Evolutionary conservation across 2,797 vertebrate genomes (phyloP), one percentile per base, ranked within the genome.

Genomic region (Tenualosa ilisha): DNA sequence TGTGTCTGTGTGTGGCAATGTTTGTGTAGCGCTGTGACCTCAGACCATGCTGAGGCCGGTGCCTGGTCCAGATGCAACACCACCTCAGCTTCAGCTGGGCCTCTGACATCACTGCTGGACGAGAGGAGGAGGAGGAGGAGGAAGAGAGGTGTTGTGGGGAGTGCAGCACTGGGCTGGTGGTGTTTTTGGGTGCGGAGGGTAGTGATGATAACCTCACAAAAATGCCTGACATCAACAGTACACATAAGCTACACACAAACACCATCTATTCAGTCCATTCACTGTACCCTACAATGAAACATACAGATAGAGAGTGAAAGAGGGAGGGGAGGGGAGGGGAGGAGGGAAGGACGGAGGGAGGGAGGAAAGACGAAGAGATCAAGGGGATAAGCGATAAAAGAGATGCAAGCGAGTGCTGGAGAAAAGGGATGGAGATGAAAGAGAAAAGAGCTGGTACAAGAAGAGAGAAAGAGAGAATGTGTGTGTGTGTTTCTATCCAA

Each of bases 321-420:
- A 26, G 31, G 40, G 68, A 75, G 37, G 26, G 65, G 12, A 75
- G 37, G 26, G 65, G 12, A 81, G 79, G 49, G 63, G 26, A n/a
- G 40, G 56, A 24, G 22, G 22, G 40, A 43, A 7, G 82, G 46
- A 85, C 54, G 63, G n/a, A 86, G 50, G 24, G 85, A 89, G 83
- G 79, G 84, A 65, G 83, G 84, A 86, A 61, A 72, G 46, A 81
- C 75, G 86, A 65, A 72, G 65, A 72, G 68, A 75, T 40, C 31
- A 43, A 43, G 37, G 68, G 68, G 17, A 37, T 40, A 72, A 3
- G n/a, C 0, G 15, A 72, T 31, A 72, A 40, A 72, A 72, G 59
- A 24, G 6, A 63, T 63, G 59, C 56, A 24, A 63, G 1, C 24
- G 59, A 63, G 9, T 24, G 13, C 31, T 37, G 15, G 65, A 40